Evolutionary conservation across 2,113 vertebrate genomes (phyloP).

Genomic region (Pogona vitticeps): DNA sequence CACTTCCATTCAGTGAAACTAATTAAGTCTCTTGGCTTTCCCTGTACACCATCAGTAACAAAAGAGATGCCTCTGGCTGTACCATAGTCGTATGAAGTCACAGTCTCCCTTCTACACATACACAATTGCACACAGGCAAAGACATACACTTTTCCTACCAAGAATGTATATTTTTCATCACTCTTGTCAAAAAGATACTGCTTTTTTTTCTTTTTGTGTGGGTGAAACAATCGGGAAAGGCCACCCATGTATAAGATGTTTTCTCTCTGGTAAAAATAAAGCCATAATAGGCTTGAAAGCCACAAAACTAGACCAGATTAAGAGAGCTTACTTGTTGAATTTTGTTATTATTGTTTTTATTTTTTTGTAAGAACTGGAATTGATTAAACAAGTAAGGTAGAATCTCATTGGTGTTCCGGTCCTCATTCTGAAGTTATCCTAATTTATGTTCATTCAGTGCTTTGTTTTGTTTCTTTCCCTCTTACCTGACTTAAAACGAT

Average conservation of each 20-base stretch:
- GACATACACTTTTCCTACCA: not conserved
- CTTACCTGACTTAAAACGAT: not conserved
- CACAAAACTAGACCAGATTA: not conserved
- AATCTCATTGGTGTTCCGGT: not conserved
- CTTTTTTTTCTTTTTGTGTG: not conserved
- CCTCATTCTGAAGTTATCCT: not conserved
- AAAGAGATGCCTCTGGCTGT: not conserved
- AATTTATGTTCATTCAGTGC: not conserved
- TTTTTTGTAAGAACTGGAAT: not conserved
- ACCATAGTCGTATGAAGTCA: not conserved
- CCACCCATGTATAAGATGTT: not conserved
- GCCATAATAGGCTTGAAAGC: not conserved
- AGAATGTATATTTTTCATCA: not conserved
- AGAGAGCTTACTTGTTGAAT: not conserved
- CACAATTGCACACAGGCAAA: not conserved
- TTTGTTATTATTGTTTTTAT: no score
- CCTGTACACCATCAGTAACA: no score
- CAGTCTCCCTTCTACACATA: not conserved
- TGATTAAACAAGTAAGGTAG: not conserved
- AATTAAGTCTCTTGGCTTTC: no score
- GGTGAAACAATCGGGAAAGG: not conserved
- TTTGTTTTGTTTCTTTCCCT: not conserved
- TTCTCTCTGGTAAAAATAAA: not conserved
- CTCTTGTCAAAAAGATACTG: no score
- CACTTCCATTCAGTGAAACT: not conserved